Conservation (phyloP, 2,113 vertebrate genomes). For the Nerophis ophidion region DNA sequence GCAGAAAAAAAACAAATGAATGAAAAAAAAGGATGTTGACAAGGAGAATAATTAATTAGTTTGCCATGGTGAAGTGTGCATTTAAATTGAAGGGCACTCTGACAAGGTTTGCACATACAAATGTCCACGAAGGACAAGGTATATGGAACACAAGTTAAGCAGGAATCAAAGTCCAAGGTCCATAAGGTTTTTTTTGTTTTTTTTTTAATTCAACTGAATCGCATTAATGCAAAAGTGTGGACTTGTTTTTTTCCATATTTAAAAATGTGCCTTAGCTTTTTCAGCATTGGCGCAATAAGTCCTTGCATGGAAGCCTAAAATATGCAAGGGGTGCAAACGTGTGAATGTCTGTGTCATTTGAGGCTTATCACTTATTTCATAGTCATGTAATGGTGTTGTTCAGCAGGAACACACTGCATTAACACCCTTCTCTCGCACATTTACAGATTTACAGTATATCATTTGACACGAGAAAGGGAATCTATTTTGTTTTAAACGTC, state of each 20-base stretch:
- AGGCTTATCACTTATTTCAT: conserved; percentile 22
- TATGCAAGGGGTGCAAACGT: conserved; percentile 17
- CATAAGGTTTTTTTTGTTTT: conserved; percentile 19
- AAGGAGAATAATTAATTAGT: conserved; percentile 65
- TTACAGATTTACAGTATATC: conserved; percentile 22
- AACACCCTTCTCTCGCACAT: conserved; percentile 25
- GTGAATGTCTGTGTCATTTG: conserved; percentile 27
- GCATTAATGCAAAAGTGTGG: neutral
- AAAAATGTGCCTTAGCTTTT: neutral
- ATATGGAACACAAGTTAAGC: conserved; percentile 50
- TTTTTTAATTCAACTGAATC: neutral
- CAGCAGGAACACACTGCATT: conserved; percentile 23
- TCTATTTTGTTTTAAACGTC: conserved; percentile 18
- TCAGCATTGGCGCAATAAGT: conserved; percentile 14
- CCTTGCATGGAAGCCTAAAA: conserved; percentile 16
- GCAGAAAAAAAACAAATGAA: conserved; percentile 58
- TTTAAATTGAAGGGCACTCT: conserved; percentile 53
- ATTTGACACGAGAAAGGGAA: conserved; percentile 31
- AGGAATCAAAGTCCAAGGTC: conserved; percentile 54
- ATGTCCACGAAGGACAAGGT: conserved; percentile 45
- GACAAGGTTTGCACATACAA: conserved; percentile 37
- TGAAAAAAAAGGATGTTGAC: conserved; percentile 61
- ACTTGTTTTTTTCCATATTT: neutral
- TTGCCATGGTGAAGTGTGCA: conserved; percentile 59
- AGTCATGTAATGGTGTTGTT: conserved; percentile 19